Evolutionary conservation across 2,888 invertebrate species (phyloP), one percentile per base, ranked within the genome.

Genomic region (Drosophila monieri): DNA sequence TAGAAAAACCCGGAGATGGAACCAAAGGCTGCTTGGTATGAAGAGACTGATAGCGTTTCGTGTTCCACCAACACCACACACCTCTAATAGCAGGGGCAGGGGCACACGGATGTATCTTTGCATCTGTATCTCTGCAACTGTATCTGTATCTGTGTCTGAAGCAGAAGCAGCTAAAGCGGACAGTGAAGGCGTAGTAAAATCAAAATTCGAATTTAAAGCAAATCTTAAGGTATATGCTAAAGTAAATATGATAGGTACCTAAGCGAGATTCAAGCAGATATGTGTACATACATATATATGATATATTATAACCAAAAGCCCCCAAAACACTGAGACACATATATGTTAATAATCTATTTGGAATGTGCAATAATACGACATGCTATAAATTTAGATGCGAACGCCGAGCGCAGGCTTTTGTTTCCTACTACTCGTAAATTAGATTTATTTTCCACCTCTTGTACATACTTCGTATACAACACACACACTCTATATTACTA

Each of bases 31-130:
- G 83, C 88, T 87, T 81, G 85, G 86, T 30, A 46, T 53, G 81
- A 78, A 86, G 90, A 91, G 91, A 91, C 91, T 91, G 91, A 91
- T 87, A 85, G 88, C 90, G 87, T 90, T 91, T 90, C 89, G 90
- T 89, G 84, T 73, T 53, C 55, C 78, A 55, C 60, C 59, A 76
- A 62, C 54, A 48, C 52, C 35, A 21, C 23, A 52, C 30, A 54
- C 65, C 25, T 51, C 35, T 35, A 32, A 47, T 47, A 59, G 15
- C 48, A 41, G 30, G 52, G n/a, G 27, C 48, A 43, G 37, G 27
- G 37, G 27, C 41, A 47, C 49, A 51, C 25, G n/a, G 44, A 67
- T 41, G 14, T 35, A 60, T 47, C 23, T 47, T 15, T 48, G n/a
- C 6, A 32, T 37, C 12, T 46, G 6, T 57, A 55, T 56, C 54